Percentiles rank a stretch among this genome's conserved stretches.
Conservation (phyloP, 2,888 invertebrate genomes). For the Agapostemon virescens region DNA sequence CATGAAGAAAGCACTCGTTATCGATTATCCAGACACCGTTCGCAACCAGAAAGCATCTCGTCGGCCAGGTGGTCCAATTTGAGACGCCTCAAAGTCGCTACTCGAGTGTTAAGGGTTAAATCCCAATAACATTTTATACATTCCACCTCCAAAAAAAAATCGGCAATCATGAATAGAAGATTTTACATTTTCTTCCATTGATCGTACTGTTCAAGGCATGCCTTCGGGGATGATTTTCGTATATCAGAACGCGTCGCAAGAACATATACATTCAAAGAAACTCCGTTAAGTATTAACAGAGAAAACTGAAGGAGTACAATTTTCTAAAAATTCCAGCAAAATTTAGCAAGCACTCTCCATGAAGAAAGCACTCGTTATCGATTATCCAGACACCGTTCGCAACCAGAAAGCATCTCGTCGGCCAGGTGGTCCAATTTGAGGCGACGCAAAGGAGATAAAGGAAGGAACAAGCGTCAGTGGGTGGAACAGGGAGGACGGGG, state of each 20-base stretch:
- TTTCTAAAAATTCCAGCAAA: background rate
- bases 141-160: too few species aligned
- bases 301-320: background rate
- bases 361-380: background rate
- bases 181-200: too few species aligned
- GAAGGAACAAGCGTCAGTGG: background rate
- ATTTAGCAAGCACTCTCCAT: background rate
- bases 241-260: background rate
- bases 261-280: too few species aligned
- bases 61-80: slow-evolving; percentile 52
- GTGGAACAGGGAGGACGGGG: background rate
- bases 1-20: background rate
- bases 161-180: too few species aligned
- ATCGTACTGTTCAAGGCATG: too few species aligned
- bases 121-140: too few species aligned
- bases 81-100: slow-evolving; percentile 18
- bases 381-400: background rate
- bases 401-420: slow-evolving; percentile 15
- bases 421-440: slow-evolving; percentile 53
- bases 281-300: background rate
- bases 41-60: slow-evolving; percentile 8
- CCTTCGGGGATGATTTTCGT: too few species aligned
- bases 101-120: too few species aligned
- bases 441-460: slow-evolving; percentile 12
- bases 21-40: background rate